Conservation (phyloP, 2,113 vertebrate genomes). For the Stigmatopora argus region DNA sequence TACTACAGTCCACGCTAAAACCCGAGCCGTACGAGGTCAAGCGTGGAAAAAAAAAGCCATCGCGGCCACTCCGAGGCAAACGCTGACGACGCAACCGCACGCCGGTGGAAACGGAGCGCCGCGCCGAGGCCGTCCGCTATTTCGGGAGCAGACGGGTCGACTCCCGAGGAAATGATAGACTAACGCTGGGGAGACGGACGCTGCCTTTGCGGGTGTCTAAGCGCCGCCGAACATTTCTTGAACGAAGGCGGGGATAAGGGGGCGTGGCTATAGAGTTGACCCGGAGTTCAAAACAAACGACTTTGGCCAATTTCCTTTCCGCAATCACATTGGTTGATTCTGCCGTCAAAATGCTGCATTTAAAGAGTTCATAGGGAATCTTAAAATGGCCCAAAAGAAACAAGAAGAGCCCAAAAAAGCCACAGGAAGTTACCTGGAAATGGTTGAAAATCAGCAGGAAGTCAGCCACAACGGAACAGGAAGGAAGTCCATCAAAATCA, state of each 20-base stretch:
- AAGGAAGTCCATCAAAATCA: too few species aligned
- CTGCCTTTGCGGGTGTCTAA: neutral
- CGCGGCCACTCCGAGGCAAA: neutral
- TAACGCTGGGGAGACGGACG: conserved; percentile 23
- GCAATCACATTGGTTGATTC: too few species aligned
- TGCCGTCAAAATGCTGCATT: too few species aligned
- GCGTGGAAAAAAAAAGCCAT: neutral
- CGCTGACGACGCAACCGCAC: conserved; percentile 24
- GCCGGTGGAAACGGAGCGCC: conserved; percentile 51
- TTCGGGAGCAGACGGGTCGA: conserved; percentile 65
- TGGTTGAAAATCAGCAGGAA: too few species aligned
- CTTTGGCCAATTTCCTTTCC: too few species aligned
- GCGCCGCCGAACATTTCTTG: neutral
- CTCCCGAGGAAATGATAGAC: conserved; percentile 61
- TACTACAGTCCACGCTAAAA: too few species aligned
- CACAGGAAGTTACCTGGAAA: too few species aligned
- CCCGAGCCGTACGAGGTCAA: too few species aligned
- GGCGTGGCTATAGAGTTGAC: conserved; percentile 35
- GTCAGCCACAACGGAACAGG: too few species aligned
- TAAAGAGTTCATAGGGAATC: too few species aligned
- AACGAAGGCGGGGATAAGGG: neutral
- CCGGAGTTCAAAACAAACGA: conserved; percentile 37
- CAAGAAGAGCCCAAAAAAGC: too few species aligned
- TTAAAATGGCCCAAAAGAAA: too few species aligned
- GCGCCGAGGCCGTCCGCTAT: conserved; percentile 61